Percentiles rank a stretch among this genome's conserved stretches.
These are phyloP conservation scores for Pelobates fuscus DNA, from an alignment of 2,113 vertebrate species.

Conservation along the genomic window DNA sequence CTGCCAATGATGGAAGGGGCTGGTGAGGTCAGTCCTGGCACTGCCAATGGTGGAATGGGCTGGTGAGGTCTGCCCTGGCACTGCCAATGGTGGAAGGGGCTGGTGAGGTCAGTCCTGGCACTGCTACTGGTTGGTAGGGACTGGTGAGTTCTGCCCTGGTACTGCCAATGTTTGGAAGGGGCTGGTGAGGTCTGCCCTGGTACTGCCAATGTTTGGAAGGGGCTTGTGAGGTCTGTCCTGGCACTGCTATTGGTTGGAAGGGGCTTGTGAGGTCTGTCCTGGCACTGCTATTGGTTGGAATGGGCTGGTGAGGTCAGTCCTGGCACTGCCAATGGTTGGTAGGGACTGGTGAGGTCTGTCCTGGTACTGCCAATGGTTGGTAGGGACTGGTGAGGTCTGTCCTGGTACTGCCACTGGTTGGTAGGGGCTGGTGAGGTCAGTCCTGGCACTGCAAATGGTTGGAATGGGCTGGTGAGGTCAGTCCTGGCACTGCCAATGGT, in stretches of 20 bases:
- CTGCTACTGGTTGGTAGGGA: neutral
- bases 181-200: neutral
- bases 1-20: neutral
- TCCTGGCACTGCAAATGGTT: neutral
- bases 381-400: too few relatives aligned
- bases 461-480: neutral
- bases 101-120: neutral
- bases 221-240: neutral
- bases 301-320: neutral
- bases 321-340: too few relatives aligned
- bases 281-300: too few relatives aligned
- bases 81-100: neutral
- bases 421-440: neutral
- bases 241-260: too few relatives aligned
- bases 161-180: neutral
- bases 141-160: neutral
- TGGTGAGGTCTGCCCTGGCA: neutral
- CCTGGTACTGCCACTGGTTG: too few relatives aligned
- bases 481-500: too few relatives aligned
- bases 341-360: too few relatives aligned
- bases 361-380: too few relatives aligned
- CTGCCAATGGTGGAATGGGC: too few relatives aligned
- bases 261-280: too few relatives aligned
- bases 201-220: neutral
- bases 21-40: neutral